Conservation (phyloP, 2,113 vertebrate genomes). For the Chaetodon auriga region DNA sequence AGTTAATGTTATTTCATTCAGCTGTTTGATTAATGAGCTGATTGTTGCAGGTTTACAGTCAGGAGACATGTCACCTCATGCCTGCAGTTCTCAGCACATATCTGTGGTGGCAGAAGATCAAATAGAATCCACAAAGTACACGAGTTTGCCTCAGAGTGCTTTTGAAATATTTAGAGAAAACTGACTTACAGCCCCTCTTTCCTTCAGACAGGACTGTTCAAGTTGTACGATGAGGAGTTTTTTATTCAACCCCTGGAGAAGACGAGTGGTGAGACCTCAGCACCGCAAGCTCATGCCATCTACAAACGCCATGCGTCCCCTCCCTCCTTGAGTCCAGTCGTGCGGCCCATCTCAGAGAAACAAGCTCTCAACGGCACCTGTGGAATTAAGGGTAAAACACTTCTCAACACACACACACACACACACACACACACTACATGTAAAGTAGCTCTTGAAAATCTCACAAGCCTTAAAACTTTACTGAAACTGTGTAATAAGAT, state of each 20-base stretch:
- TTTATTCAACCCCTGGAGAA: slow-evolving; percentile 91
- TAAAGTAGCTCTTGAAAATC: background rate
- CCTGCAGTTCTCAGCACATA: background rate
- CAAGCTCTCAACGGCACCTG: slow-evolving; percentile 67
- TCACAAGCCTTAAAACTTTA: background rate
- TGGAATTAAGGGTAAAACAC: slow-evolving; percentile 79
- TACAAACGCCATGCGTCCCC: slow-evolving; percentile 86
- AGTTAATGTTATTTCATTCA: background rate
- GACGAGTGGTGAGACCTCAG: slow-evolving; percentile 42
- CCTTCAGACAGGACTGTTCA: slow-evolving; percentile 92
- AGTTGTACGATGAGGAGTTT: slow-evolving; percentile 89
- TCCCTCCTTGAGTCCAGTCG: slow-evolving; percentile 2
- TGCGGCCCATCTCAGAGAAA: slow-evolving; percentile 66
- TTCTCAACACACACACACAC: background rate
- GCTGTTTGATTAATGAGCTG: background rate
- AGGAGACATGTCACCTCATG: background rate
- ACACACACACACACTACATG: background rate
- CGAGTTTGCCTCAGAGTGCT: background rate
- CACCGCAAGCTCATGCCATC: slow-evolving; percentile 89
- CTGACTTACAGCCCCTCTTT: background rate
- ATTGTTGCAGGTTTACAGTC: background rate
- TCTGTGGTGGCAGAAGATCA: background rate
- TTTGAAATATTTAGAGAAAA: background rate
- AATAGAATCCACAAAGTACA: background rate
- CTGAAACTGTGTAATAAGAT: background rate